A percentile compares a stretch with the other conserved stretches of the same genome.
phyloP scores from a whole-genome alignment of 37 sponge, comb jelly and placozoan genomes.

The Aplysina aerophoba region DNA sequence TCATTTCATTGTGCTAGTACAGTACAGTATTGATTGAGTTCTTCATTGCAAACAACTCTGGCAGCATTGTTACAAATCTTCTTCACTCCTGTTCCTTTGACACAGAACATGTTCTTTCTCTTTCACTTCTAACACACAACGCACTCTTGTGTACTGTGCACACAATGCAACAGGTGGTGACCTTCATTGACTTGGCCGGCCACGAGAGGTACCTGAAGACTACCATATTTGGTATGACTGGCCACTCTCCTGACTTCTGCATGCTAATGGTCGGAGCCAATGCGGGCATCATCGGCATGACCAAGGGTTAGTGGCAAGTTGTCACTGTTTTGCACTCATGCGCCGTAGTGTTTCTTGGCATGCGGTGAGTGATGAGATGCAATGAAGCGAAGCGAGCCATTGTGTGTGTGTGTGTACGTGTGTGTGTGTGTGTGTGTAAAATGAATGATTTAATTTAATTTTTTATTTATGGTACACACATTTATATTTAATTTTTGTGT shows the following conservation, averaged over 20 bases:
- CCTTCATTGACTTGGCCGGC: conserved; percentile 98
- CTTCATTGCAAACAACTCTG: too few relatives aligned
- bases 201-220: conserved; percentile 97
- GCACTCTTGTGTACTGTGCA: too few relatives aligned
- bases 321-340: too few relatives aligned
- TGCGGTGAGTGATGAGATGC: too few relatives aligned
- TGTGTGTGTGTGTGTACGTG: neutral
- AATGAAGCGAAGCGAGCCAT: too few relatives aligned
- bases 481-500: neutral
- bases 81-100: neutral
- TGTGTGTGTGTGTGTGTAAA: neutral
- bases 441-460: neutral
- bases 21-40: too few relatives aligned
- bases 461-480: neutral
- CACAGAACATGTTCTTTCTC: neutral
- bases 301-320: conserved; percentile 77
- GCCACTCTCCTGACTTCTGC: conserved; percentile 98
- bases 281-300: conserved; percentile 96
- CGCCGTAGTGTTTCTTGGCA: too few relatives aligned
- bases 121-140: neutral
- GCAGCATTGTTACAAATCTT: too few relatives aligned
- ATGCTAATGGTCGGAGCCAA: conserved; percentile 97
- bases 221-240: conserved; percentile 99
- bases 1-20: too few relatives aligned
- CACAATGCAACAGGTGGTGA: conserved; percentile 66